Evolutionary conservation across 2,797 vertebrate genomes (phyloP).

Genomic region (Ceryle rudis): DNA sequence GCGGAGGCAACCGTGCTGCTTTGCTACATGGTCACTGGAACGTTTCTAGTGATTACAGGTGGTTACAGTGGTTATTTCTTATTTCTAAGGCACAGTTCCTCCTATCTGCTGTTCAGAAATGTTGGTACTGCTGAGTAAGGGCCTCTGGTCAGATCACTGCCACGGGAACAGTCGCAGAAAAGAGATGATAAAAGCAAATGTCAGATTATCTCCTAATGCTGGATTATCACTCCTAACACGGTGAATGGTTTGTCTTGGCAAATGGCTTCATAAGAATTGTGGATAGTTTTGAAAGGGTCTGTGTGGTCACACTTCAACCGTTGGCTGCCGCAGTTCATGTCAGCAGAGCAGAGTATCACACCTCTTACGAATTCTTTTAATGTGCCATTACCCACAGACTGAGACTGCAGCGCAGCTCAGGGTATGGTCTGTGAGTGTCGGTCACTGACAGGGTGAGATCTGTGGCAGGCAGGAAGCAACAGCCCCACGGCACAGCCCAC

Average conservation of each 20-base stretch:
- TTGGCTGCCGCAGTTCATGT: conserved; percentile 37
- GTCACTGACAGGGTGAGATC: neutral
- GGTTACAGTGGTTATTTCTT: neutral
- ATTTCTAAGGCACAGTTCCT: neutral
- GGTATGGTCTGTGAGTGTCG: neutral
- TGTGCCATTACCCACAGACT: neutral
- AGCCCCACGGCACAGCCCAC: rapidly evolving
- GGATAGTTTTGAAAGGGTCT: conserved; percentile 44
- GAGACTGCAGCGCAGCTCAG: neutral
- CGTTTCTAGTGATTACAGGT: rapidly evolving
- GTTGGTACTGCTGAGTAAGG: neutral
- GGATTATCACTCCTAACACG: conserved; percentile 68
- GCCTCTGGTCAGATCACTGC: neutral
- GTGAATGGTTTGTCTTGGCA: conserved; percentile 61
- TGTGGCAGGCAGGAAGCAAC: neutral
- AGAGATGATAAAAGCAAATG: conserved; percentile 54
- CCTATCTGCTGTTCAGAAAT: neutral
- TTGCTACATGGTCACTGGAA: neutral
- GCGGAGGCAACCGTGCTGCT: neutral
- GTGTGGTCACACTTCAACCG: conserved; percentile 45
- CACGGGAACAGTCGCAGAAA: neutral
- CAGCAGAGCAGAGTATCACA: conserved; percentile 35
- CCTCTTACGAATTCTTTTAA: neutral
- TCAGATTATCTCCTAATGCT: conserved; percentile 62
- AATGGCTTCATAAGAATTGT: conserved; percentile 43